Percentiles rank a stretch among this genome's conserved stretches.
Conservation (phyloP, 2,888 invertebrate genomes). For the Rhingia rostrata region DNA sequence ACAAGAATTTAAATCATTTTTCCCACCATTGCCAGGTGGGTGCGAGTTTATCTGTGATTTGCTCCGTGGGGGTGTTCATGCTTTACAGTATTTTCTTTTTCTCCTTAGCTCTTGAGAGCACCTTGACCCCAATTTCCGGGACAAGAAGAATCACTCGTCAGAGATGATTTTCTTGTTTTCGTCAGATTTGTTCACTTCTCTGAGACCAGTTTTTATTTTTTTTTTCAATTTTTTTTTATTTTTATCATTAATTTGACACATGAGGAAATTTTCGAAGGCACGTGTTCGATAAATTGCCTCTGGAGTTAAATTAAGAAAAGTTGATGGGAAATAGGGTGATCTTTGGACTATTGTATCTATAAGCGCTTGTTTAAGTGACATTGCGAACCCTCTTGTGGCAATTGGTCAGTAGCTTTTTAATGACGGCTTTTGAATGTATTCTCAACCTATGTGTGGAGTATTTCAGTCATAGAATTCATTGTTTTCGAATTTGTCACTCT, state of each 20-base stretch:
- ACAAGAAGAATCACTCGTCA: conserved; percentile 41
- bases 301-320: conserved; percentile 28
- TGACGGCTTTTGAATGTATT: conserved; percentile 49
- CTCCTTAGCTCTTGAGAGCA: conserved; percentile 31
- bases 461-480: conserved; percentile 15
- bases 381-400: conserved; percentile 47
- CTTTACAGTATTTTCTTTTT: neutral
- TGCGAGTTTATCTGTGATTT: conserved; percentile 12
- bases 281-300: conserved; percentile 46
- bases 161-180: conserved; percentile 30
- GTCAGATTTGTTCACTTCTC: neutral
- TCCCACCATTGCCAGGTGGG: conserved; percentile 24
- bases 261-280: conserved; percentile 39
- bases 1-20: conserved; percentile 61
- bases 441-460: conserved; percentile 4
- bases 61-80: neutral
- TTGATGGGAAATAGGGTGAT: conserved; percentile 15
- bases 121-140: conserved; percentile 67
- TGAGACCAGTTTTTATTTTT: neutral
- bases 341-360: neutral
- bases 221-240: conserved; percentile 25
- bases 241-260: conserved; percentile 37
- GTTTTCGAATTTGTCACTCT: neutral
- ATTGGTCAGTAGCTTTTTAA: conserved; percentile 67
- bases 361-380: conserved; percentile 8